Evolutionary conservation across 2,797 vertebrate species (phyloP), one percentile per base, ranked within the genome.

Genomic region (Gambusia yucatana): DNA sequence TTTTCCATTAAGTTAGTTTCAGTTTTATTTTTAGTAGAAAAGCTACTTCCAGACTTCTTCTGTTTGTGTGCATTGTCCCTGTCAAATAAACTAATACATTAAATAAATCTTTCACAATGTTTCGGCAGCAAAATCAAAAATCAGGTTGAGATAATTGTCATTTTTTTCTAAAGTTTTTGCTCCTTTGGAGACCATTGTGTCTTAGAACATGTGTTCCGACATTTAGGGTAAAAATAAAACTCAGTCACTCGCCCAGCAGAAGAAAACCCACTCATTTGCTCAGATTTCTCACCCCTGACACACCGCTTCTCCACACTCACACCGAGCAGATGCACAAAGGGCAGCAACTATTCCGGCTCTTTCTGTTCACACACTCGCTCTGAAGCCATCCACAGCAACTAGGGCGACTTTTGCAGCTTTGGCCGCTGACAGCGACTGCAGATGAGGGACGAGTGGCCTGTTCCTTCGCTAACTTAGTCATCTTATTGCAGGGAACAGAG

Each of bases 391-490:
- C 17, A 17, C 55, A 46, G 81, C 89, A 93, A 92, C 92, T 92
- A 91, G 92, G 93, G 91, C 83, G 87, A 93, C 82, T 93, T 94
- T 94, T 88, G 79, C 93, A 89, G 89, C 76, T 91, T 82, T 0
- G 33, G 77, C 75, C 20, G n/a, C 87, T 84, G 85, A 85, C 81
- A 86, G 63, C 6, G 44, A 83, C 78, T 88, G 90, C 52, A 82
- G 88, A 90, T 81, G 84, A 91, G 84, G 87, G 84, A 87, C 71
- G 74, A 91, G 87, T 90, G 83, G 78, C 93, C 69, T 94, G 93
- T 94, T 93, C 91, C 86, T 91, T 83, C 84, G 89, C 85, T 83
- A 81, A 90, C 87, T 92, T 87, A 94, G 91, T 94, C 93, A 94
- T 92, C 90, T 72, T 80, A 86, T 92, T 87, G 77, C 89, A 89